These are phyloP conservation scores for Colletes latitarsis DNA, from an alignment of 1,140 invertebrate genomes.

Conservation along the genomic window DNA sequence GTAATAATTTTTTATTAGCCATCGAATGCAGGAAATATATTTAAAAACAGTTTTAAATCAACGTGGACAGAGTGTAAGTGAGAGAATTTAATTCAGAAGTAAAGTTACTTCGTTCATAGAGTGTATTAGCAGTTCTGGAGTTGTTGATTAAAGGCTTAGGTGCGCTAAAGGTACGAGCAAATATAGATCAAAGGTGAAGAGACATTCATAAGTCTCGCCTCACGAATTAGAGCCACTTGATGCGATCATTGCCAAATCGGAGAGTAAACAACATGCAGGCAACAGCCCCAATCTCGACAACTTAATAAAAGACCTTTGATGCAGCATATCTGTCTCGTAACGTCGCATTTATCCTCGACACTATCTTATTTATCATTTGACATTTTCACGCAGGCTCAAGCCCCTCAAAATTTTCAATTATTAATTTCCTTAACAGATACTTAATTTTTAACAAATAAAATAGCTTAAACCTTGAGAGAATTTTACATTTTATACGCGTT, in stretches of 20 bases:
- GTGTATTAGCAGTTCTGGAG: slow-evolving; percentile 44
- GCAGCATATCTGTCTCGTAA: no score
- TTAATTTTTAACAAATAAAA: no score
- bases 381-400: no score
- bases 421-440: no score
- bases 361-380: no score
- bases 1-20: no score
- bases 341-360: no score
- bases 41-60: no score
- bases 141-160: slow-evolving; percentile 52
- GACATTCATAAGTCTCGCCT: slow-evolving; percentile 26
- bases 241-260: slow-evolving; percentile 11
- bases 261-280: background rate
- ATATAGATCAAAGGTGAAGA: slow-evolving; percentile 38
- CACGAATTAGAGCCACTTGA: slow-evolving; percentile 2
- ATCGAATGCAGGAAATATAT: no score
- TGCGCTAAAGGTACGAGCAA: slow-evolving; percentile 36
- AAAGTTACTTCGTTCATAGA: slow-evolving; percentile 10
- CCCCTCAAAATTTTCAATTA: no score
- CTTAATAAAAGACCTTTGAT: background rate
- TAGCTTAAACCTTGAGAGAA: no score
- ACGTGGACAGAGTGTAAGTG: background rate
- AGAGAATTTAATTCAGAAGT: background rate
- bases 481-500: no score
- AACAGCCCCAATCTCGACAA: background rate